A percentile compares a stretch with the other conserved stretches of the same genome.
phyloP scores from a whole-genome alignment of 2,888 invertebrate genomes.

The Pardosa pseudoannulata region DNA sequence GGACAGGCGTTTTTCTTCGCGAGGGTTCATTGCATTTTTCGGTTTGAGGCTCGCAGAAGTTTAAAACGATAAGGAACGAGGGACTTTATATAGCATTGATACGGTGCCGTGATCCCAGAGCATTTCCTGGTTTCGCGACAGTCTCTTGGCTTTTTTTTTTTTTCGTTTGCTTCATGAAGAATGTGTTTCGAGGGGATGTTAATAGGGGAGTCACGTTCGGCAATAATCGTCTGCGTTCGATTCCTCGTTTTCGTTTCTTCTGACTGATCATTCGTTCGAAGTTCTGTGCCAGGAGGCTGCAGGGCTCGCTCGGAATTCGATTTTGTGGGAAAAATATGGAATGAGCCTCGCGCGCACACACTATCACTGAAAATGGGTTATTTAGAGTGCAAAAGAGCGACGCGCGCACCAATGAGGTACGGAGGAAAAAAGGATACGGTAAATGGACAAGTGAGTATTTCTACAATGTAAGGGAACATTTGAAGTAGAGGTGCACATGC shows the following conservation, averaged over 20 bases:
- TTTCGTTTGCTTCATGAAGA: conserved; percentile 25
- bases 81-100: conserved; percentile 41
- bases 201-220: conserved; percentile 68
- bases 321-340: conserved; percentile 39
- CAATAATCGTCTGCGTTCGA: conserved; percentile 69
- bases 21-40: conserved; percentile 57
- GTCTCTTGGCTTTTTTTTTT: conserved; percentile 14
- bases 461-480: no score
- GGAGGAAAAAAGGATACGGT: no score
- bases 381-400: conserved; percentile 6
- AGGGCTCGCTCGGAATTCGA: conserved; percentile 52
- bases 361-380: conserved; percentile 44
- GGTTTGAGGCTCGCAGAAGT: conserved; percentile 36
- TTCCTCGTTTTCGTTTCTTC: conserved; percentile 60
- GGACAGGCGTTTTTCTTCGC: conserved; percentile 41
- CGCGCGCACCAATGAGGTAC: background rate
- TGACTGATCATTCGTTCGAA: conserved; percentile 70
- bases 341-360: background rate
- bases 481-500: no score
- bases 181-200: conserved; percentile 34
- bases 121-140: conserved; percentile 67
- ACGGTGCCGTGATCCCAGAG: conserved; percentile 53
- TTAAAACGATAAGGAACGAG: conserved; percentile 61
- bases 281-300: conserved; percentile 63
- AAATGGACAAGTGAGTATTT: no score